Percentiles rank a stretch among this genome's conserved stretches.
phyloP scores from a whole-genome alignment of 2,888 invertebrate genomes.

The Synergus itoensis region DNA sequence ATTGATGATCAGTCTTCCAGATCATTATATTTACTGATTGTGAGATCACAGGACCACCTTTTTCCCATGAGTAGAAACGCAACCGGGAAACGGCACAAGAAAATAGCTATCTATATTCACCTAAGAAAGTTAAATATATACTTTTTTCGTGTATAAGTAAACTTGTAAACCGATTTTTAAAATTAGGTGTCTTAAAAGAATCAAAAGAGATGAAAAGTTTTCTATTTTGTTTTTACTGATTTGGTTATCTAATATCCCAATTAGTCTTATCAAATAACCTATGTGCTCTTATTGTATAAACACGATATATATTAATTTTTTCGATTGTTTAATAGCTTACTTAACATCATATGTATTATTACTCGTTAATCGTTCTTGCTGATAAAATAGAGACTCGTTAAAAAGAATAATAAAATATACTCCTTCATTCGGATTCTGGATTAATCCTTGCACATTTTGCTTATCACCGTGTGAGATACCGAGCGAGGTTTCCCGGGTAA shows the following conservation, averaged over 20 bases:
- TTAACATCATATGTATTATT: not conserved
- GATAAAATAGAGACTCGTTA: not conserved
- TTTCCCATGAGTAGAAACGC: not conserved
- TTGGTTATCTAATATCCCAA: not conserved
- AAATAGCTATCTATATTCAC: not conserved
- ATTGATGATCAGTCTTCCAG: not conserved
- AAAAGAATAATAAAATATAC: not conserved
- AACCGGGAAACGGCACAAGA: not conserved
- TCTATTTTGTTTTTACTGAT: not conserved
- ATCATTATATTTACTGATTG: not conserved
- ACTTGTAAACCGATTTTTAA: not conserved
- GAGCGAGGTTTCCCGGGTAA: constrained; percentile 10
- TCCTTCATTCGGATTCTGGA: not conserved
- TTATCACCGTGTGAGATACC: constrained; percentile 24
- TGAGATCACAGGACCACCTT: not conserved
- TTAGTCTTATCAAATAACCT: not conserved
- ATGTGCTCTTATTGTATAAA: not conserved
- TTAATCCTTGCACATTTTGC: constrained; percentile 23
- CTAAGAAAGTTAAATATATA: not conserved
- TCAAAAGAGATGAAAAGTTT: too few species aligned
- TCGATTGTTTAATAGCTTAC: not conserved
- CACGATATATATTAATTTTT: not conserved
- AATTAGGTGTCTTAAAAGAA: too few species aligned
- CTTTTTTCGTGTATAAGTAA: not conserved
- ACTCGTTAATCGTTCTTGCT: not conserved